Conservation (phyloP, 2,888 invertebrate genomes). For the Lithophane leautieri region DNA sequence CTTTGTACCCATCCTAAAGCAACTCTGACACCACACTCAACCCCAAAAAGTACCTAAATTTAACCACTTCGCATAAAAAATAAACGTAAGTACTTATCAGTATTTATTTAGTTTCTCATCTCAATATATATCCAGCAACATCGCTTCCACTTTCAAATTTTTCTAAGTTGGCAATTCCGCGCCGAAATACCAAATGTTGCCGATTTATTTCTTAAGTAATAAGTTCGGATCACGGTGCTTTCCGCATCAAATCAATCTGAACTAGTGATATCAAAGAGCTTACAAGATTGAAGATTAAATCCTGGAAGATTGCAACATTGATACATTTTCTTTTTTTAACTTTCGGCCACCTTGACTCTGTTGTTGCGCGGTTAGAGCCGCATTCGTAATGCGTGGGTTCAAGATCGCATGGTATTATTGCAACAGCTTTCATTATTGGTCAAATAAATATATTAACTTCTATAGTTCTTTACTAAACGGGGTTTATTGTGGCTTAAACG, state of each 20-base stretch:
- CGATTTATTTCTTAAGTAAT: slow-evolving; percentile 52
- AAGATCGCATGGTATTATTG: slow-evolving; percentile 61
- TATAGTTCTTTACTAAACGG: slow-evolving; percentile 43
- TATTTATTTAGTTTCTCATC: slow-evolving; percentile 27
- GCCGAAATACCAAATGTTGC: slow-evolving; percentile 25
- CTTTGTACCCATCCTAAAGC: neutral
- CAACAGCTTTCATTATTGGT: slow-evolving; percentile 65
- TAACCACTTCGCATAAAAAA: neutral
- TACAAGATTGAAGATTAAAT: slow-evolving; percentile 34
- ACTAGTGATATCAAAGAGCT: slow-evolving; percentile 43
- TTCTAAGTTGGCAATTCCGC: slow-evolving; percentile 34
- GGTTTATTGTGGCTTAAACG: slow-evolving; percentile 37
- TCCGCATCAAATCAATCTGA: slow-evolving; percentile 53
- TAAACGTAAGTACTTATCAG: slow-evolving; percentile 14
- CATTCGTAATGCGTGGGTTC: slow-evolving; percentile 67
- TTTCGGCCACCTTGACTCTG: slow-evolving; percentile 65
- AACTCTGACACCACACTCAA: neutral
- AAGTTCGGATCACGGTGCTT: slow-evolving; percentile 48
- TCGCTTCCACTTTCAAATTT: slow-evolving; percentile 32
- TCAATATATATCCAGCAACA: slow-evolving; percentile 36
- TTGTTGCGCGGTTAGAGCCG: slow-evolving; percentile 51
- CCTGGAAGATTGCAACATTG: slow-evolving; percentile 47
- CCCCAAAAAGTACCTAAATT: slow-evolving; percentile 6
- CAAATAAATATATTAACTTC: slow-evolving; percentile 56
- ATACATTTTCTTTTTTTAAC: slow-evolving; percentile 54